Evolutionary conservation across 1,140 invertebrate species (phyloP).

Genomic region (Diabrotica virgifera): DNA sequence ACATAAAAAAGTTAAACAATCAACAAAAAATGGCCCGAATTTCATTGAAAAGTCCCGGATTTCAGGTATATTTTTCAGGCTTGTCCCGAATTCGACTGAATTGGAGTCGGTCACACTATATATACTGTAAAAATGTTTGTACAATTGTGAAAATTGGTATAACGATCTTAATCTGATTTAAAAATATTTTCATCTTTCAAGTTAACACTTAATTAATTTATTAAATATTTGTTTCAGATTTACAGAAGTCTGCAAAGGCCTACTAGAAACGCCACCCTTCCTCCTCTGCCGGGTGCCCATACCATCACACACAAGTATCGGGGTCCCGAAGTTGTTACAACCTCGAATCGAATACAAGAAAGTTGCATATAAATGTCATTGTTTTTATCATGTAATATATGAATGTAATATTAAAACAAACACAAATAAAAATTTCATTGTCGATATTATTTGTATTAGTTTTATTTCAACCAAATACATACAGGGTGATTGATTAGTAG

Average conservation of each 20-base stretch:
- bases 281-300: conserved; percentile 51
- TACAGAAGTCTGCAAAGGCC: conserved; percentile 66
- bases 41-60: too few species aligned
- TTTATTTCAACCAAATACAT: too few species aligned
- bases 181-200: too few species aligned
- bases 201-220: not conserved
- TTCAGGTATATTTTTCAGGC: too few species aligned
- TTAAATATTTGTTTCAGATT: conserved; percentile 51
- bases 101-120: too few species aligned
- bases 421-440: conserved; percentile 30
- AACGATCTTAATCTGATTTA: too few species aligned
- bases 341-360: conserved; percentile 79
- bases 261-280: conserved; percentile 56
- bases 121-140: too few species aligned
- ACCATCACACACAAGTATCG: conserved; percentile 47
- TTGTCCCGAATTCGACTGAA: too few species aligned
- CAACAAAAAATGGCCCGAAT: too few species aligned
- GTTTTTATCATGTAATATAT: conserved; percentile 51
- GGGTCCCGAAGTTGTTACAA: conserved; percentile 73
- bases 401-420: conserved; percentile 46
- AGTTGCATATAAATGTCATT: conserved; percentile 74
- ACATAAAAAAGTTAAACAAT: too few species aligned
- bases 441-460: not conserved
- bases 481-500: too few species aligned
- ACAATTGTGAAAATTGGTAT: too few species aligned